Conservation (phyloP, 2,888 invertebrate species). For the Augiades crinisus region DNA sequence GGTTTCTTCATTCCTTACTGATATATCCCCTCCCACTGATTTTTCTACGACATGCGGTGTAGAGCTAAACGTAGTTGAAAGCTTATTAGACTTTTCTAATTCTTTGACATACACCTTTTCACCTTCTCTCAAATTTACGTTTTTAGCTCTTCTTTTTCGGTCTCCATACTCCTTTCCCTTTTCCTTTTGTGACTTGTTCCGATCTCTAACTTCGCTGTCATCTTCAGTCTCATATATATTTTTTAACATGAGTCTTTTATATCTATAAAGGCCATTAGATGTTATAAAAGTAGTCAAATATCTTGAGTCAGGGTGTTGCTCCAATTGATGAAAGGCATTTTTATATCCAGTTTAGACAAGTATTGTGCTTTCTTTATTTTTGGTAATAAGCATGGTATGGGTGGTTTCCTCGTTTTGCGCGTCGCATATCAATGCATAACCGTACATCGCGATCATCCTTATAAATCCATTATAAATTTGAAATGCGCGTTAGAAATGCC, state of each 20-base stretch:
- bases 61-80: conserved; percentile 10
- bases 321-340: conserved; percentile 51
- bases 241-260: conserved; percentile 53
- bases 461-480: too few species aligned
- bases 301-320: conserved; percentile 42
- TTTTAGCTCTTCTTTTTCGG: conserved; percentile 28
- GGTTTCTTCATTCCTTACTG: conserved; percentile 1
- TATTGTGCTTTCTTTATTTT: conserved; percentile 17
- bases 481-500: too few species aligned
- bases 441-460: conserved; percentile 21
- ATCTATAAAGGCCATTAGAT: conserved; percentile 43
- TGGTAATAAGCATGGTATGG: conserved; percentile 19
- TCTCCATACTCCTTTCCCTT: conserved; percentile 32
- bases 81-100: conserved; percentile 29
- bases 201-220: conserved; percentile 33
- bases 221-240: not conserved
- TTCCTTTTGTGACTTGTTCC: conserved; percentile 32
- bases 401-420: conserved; percentile 37
- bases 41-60: not conserved
- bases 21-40: not conserved
- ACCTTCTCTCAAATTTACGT: conserved; percentile 26
- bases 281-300: conserved; percentile 48
- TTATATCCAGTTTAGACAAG: conserved; percentile 42
- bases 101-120: conserved; percentile 36
- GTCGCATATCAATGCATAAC: conserved; percentile 26